A percentile compares a stretch with the other conserved stretches of the same genome.
Conservation (phyloP, 37 sponge, comb jelly and placozoan genomes). For the Axinella damicornis region DNA sequence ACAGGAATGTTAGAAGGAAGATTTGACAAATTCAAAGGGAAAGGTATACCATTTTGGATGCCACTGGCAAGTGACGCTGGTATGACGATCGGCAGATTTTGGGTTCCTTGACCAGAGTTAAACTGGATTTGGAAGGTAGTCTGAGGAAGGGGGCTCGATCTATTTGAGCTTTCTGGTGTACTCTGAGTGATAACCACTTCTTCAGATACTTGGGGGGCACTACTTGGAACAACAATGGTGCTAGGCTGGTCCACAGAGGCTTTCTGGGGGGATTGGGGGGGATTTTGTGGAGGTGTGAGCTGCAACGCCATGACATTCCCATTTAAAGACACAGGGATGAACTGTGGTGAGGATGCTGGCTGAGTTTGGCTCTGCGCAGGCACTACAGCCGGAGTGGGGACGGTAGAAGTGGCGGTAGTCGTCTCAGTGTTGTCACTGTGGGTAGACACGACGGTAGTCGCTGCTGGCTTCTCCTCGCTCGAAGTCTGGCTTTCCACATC, state of each 20-base stretch:
- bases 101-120: conserved; percentile 8
- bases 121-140: conserved; percentile 55
- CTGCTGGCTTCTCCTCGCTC: not conserved
- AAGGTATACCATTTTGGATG: conserved; percentile 16
- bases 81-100: conserved; percentile 26
- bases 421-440: not conserved
- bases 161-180: conserved; percentile 20
- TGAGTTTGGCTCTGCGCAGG: too few species aligned
- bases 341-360: not conserved
- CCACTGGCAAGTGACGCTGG: conserved; percentile 22
- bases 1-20: conserved; percentile 44
- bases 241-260: too few species aligned
- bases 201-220: conserved; percentile 55
- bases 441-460: not conserved
- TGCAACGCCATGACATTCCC: conserved; percentile 51
- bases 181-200: conserved; percentile 59
- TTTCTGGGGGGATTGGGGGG: too few species aligned
- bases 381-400: not conserved
- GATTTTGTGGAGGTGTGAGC: not conserved
- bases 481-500: not conserved
- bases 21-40: conserved; percentile 47
- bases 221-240: conserved; percentile 51
- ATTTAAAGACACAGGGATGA: conserved; percentile 32
- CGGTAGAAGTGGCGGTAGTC: not conserved
- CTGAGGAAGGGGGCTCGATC: conserved; percentile 3